Base-by-base conservation (phyloP, 37 sponge, comb jelly and placozoan genomes). In the Halichondria panicea region DNA sequence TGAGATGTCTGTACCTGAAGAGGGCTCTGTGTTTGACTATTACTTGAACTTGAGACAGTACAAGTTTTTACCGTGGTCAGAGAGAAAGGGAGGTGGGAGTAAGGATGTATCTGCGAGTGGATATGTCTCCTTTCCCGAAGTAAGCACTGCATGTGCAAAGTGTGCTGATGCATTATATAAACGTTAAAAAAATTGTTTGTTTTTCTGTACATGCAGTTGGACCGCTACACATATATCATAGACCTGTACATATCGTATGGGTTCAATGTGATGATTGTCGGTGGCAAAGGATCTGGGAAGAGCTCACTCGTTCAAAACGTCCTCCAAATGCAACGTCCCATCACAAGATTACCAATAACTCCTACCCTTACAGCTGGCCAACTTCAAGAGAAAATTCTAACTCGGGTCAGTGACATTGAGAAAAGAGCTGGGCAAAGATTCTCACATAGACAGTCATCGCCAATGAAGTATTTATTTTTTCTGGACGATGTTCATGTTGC, bases 401-500 rank as follows among this genome's bases (percentile, higher is more conserved):
- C 50, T 36, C 59, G 54, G 35, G 1, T 72, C n/a, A 31, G 60
- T 42, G 68, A 60, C 31, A 37, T 62, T 5, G 43, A 65, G 40
- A 80, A 72, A 41, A 34, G 73, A 28, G 21, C 30, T 9, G 73
- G 52, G 28, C 74, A 73, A 66, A 8, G 25, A 3, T 15, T 46
- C 2, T 18, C 55, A 19, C 13, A 43, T 1, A 86, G 40, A 32
- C n/a, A 44, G 27, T 3, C 55, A 8, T 4, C 33, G 13, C 12
- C 45, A 22, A 42, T 31, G 37, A 68, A 48, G 53, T 44, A 42
- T 48, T 45, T 63, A 18, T 78, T 86, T 33, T 78, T 78, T 41
- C 68, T 91, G 24, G 92, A 91, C 43, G 84, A 91, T 58, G 45
- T 91, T 41, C 87, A 86, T 74, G 58, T 86, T 19, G 82, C 70